Evolutionary conservation across 2,113 vertebrate species (phyloP), one percentile per base, ranked within the genome.

Genomic region (Cromileptes altivelis): DNA sequence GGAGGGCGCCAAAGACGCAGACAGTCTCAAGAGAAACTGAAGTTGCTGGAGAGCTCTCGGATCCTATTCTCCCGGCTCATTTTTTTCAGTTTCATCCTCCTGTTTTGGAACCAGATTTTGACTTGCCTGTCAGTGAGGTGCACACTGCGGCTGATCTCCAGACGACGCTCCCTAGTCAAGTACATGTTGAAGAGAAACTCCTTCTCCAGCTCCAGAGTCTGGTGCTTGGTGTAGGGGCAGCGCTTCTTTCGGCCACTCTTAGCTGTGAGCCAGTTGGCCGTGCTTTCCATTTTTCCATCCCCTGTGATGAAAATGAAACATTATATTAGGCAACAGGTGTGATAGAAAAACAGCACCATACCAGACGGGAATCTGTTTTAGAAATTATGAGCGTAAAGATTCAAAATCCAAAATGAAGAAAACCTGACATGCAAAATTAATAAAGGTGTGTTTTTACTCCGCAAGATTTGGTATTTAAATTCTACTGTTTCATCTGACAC

Each of bases 161-260:
- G 96, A 89, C 98, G 98, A 91, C 98, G 97, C 95, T 99, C 98
- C 85, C 98, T 96, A 93, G 98, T 99, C 96, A 99, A 97, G 97
- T 99, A 99, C 98, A 99, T 99, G 95, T 99, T 99, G 96, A 99
- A 99, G 65, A 99, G 97, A 92, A 99, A 99, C 93, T 99, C 98
- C 94, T 99, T 99, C 95, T 99, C 98, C 95, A 99, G 96, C 96
- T 99, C 98, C 93, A 99, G 96, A 81, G 98, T 99, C 95, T 99
- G 98, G 93, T 99, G 97, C 94, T 99, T 99, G 89, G 98, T 99
- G 94, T 99, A 99, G 8, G 98, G 98, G 88, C 98, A 99, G 37
- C 98, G 97, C 93, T 99, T 99, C 96, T 99, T 99, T 78, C 98
- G 94, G 89, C 98, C 98, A 91, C 98, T 99, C 95, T 99, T 99